These are phyloP conservation scores for Pollicipes pollicipes DNA, from an alignment of 1,140 invertebrate species.

Conservation along the genomic window DNA sequence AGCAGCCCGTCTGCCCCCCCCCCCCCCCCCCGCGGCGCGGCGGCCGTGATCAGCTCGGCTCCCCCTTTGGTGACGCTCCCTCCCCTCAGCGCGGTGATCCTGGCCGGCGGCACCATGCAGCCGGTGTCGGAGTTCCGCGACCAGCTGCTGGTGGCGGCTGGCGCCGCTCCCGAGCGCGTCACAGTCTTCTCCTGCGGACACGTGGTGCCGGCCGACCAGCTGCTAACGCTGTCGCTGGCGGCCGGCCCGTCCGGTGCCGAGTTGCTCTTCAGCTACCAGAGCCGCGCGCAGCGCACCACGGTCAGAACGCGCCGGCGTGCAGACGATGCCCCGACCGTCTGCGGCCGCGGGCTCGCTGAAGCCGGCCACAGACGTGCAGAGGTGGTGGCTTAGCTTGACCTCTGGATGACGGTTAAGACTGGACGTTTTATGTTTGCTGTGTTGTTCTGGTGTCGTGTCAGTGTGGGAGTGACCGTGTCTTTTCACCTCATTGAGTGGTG, in stretches of 20 bases:
- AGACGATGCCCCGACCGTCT: too few relatives aligned
- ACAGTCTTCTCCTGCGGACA: constrained; percentile 75
- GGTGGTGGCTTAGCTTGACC: too few relatives aligned
- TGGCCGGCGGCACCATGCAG: constrained; percentile 96
- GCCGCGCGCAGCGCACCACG: constrained; percentile 35
- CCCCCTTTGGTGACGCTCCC: constrained; percentile 19
- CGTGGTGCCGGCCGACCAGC: constrained; percentile 65
- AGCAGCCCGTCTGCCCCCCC: too few relatives aligned
- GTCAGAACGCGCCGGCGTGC: constrained; percentile 25
- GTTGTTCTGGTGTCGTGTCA: too few relatives aligned
- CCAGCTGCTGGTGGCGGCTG: constrained; percentile 52
- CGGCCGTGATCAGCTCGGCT: too few relatives aligned
- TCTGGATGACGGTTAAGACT: background rate
- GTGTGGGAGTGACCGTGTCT: too few relatives aligned
- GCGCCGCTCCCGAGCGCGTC: constrained; percentile 41
- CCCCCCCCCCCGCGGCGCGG: too few relatives aligned
- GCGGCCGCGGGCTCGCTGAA: too few relatives aligned
- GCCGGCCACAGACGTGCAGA: too few relatives aligned
- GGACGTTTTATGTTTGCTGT: too few relatives aligned
- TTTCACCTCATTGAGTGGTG: too few relatives aligned
- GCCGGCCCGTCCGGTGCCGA: constrained; percentile 54
- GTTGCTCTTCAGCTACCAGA: constrained; percentile 67
- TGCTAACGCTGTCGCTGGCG: constrained; percentile 56
- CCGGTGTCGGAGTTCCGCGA: constrained; percentile 71
- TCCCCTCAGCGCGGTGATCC: constrained; percentile 41